Evolutionary conservation across 2,797 vertebrate genomes (phyloP).

Genomic region (Leptoclinus maculatus): DNA sequence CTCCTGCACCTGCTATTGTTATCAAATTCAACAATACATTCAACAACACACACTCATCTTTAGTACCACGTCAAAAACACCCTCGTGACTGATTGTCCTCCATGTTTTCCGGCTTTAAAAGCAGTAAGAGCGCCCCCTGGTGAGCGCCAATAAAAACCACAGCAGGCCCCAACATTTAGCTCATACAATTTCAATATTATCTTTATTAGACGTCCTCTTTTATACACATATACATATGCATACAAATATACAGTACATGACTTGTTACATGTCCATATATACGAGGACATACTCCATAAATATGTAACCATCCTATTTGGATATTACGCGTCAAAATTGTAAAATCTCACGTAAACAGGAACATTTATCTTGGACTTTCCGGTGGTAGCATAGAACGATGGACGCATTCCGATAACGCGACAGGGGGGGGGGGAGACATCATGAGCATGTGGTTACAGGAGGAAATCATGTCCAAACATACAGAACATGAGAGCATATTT

Average conservation of each 20-base stretch:
- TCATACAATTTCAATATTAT: constrained; percentile 40
- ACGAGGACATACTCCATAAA: constrained; percentile 55
- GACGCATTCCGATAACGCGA: constrained; percentile 71
- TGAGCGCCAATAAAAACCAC: constrained; percentile 17
- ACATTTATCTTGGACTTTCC: constrained; percentile 43
- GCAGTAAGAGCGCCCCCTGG: constrained; percentile 56
- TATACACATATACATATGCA: constrained; percentile 79
- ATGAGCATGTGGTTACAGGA: constrained; percentile 61
- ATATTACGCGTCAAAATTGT: constrained; percentile 31
- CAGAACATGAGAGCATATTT: constrained; percentile 12
- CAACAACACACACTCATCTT: constrained; percentile 2
- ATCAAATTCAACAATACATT: neutral
- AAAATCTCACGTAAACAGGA: constrained; percentile 43
- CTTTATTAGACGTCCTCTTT: constrained; percentile 69
- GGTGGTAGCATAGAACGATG: constrained; percentile 55
- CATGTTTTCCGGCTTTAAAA: neutral
- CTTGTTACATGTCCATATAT: constrained; percentile 66
- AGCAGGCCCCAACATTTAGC: neutral
- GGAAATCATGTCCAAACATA: constrained; percentile 21
- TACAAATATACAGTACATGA: constrained; percentile 77
- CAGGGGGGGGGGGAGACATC: constrained; percentile 22
- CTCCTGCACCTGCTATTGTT: constrained; percentile 6
- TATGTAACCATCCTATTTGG: constrained; percentile 36
- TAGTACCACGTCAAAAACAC: neutral
- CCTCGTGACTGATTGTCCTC: neutral